Evolutionary conservation across 2,113 vertebrate genomes (phyloP), one percentile per base, ranked within the genome.

Genomic region (Xenopus laevis): DNA sequence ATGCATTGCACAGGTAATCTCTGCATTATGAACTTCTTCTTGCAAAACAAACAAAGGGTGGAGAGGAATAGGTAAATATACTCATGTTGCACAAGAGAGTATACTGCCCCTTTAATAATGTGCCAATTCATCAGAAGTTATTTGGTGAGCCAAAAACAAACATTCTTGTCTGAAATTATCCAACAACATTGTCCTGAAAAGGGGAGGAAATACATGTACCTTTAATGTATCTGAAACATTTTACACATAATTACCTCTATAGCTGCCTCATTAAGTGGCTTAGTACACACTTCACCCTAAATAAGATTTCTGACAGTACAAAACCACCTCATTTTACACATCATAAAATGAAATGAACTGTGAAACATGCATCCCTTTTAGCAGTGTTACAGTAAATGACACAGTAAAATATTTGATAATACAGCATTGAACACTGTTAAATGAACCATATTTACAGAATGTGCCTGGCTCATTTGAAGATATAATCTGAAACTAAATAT

Each of bases 331-430:
- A 61, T 74, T 59, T 61, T 67, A 66, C 17, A 55, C 60, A 60
- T 68, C 67, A 68, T 74, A 74, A 74, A 74, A 68, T 74, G 64
- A 50, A 67, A 64, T 67, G 72, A 46, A 65, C 64, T 60, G 65
- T 23, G 27, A 74, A 73, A 74, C 65, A 59, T 17, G 59, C 27
- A 44, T 68, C 33, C 58, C 60, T 50, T 50, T 46, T 58, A 40
- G n/a, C 53, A 20, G 72, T 50, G 66, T 68, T 40, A n/a, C 27
- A 64, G 13, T 40, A 74, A 74, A 74, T 74, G 53, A 15, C 72
- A 74, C 65, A 60, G 46, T 60, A 74, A 74, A 67, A 74, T 33
- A 74, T 46, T 15, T 65, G 68, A 66, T 74, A 60, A 74, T 40
- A 60, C 45, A 60, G 18, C 59, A 67, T 50, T 46, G 46, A 50